Conservation (phyloP, 2,888 invertebrate genomes). For the Acrocyrtus sp. region DNA sequence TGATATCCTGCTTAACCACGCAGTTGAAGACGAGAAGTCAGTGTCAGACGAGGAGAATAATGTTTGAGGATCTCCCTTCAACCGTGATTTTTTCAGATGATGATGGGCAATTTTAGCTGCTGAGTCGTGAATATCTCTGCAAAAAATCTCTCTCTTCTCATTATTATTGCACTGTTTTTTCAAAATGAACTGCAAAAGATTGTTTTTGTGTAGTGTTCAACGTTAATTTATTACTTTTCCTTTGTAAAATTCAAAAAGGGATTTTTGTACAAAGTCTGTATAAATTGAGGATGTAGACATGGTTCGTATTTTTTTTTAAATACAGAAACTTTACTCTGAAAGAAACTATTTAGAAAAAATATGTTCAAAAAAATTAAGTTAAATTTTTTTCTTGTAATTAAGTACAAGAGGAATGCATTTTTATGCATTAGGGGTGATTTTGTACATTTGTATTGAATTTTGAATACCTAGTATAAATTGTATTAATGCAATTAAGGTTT, state of each 20-base stretch:
- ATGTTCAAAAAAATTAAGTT: too few relatives aligned
- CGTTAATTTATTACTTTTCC: too few relatives aligned
- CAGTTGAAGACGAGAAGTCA: too few relatives aligned
- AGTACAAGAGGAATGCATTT: not conserved
- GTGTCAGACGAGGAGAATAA: too few relatives aligned
- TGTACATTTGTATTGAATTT: not conserved
- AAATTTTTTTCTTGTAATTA: not conserved
- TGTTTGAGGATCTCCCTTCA: conserved; percentile 17
- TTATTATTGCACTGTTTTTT: too few relatives aligned
- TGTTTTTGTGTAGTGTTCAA: not conserved
- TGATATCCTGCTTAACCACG: too few relatives aligned
- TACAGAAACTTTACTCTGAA: not conserved
- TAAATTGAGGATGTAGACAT: not conserved
- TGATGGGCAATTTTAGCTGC: conserved; percentile 33
- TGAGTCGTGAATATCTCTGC: conserved; percentile 44
- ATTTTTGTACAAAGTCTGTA: not conserved
- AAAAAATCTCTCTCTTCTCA: not conserved
- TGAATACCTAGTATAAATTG: not conserved
- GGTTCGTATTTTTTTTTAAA: not conserved
- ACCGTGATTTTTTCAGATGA: conserved; percentile 39
- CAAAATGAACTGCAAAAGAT: not conserved
- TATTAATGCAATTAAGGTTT: too few relatives aligned
- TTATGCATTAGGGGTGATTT: too few relatives aligned
- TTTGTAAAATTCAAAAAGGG: not conserved
- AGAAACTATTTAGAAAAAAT: not conserved